Conservation (phyloP, 2,113 vertebrate genomes). For the Centropristis striata region DNA sequence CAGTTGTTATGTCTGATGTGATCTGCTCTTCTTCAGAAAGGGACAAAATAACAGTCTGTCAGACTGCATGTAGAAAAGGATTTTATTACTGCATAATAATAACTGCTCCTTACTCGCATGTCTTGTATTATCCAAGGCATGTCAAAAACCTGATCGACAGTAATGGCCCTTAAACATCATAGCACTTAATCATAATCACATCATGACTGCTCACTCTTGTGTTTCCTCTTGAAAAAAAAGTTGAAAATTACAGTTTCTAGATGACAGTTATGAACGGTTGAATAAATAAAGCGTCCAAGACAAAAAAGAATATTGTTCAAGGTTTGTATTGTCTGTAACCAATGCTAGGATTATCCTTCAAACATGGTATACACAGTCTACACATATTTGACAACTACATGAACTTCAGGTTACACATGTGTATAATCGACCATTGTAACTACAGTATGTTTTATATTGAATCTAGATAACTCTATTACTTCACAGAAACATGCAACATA, state of each 20-base stretch:
- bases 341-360: slow-evolving; percentile 59
- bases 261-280: background rate
- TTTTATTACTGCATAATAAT: slow-evolving; percentile 15
- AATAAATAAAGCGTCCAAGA: slow-evolving; percentile 43
- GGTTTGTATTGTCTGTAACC: slow-evolving; percentile 72
- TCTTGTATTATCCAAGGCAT: slow-evolving; percentile 4
- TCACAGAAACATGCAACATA: slow-evolving; percentile 76
- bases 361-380: slow-evolving; percentile 62
- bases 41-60: slow-evolving; percentile 21
- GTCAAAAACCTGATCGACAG: slow-evolving; percentile 7
- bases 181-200: background rate
- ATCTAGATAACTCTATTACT: slow-evolving; percentile 66
- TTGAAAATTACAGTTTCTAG: background rate
- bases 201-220: background rate
- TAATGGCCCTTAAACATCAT: background rate
- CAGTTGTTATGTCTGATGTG: background rate
- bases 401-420: slow-evolving; percentile 68
- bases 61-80: slow-evolving; percentile 16
- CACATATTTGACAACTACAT: slow-evolving; percentile 67
- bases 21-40: slow-evolving; percentile 13
- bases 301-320: slow-evolving; percentile 48
- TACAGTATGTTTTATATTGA: slow-evolving; percentile 59
- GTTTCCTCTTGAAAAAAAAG: background rate
- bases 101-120: background rate
- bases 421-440: slow-evolving; percentile 59